Evolutionary conservation across 2,113 vertebrate species (phyloP).

Genomic region (Microtus oregoni): DNA sequence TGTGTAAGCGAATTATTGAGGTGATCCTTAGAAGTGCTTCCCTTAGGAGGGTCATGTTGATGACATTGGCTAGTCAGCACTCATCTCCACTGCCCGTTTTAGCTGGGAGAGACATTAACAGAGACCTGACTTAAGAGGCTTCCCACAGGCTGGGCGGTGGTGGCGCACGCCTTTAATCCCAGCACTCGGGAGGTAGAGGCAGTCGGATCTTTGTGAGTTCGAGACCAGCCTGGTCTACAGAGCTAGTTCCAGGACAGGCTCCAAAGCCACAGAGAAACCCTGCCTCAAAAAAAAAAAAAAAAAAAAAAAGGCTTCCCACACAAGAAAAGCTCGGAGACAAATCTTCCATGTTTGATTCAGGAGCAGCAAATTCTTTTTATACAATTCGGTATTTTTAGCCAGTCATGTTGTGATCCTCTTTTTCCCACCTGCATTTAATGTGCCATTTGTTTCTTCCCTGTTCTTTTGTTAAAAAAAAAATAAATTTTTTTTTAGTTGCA

Average conservation of each 20-base stretch:
- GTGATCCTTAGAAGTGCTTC: neutral
- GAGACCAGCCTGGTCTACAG: no score
- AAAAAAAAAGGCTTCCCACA: neutral
- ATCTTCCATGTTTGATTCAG: slow-evolving; percentile 3
- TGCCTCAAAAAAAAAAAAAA: no score
- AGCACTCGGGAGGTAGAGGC: no score
- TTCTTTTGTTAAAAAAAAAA: slow-evolving; percentile 14
- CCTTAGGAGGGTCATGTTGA: neutral
- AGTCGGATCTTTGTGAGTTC: no score
- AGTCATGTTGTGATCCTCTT: neutral
- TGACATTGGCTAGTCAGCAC: neutral
- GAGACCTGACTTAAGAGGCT: neutral
- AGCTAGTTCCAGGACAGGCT: no score
- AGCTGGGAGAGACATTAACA: neutral
- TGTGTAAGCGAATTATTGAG: neutral
- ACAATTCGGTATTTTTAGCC: slow-evolving; percentile 31
- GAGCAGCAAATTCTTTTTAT: slow-evolving; percentile 37
- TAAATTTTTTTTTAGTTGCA: slow-evolving; percentile 38
- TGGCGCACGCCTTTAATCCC: no score
- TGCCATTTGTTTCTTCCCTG: slow-evolving; percentile 63
- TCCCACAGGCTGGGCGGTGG: neutral
- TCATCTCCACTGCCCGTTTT: neutral
- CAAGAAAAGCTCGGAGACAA: neutral
- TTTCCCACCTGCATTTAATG: slow-evolving; percentile 12
- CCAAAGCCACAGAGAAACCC: no score